Evolutionary conservation across 2,888 invertebrate species (phyloP).

Genomic region (Aphelenchoides bicaudatus): DNA sequence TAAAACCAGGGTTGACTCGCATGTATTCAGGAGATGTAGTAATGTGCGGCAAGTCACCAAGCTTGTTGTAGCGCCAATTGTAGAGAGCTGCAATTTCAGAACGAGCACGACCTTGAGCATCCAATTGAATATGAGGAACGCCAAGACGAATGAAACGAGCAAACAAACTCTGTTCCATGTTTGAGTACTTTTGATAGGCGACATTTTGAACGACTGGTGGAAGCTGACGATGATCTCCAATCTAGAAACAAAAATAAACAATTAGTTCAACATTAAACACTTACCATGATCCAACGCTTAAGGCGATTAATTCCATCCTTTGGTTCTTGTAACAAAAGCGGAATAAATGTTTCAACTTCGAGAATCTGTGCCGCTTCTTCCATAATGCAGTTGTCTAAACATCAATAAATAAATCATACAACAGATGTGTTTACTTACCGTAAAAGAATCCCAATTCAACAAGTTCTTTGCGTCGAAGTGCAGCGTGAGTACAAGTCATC

Average conservation of each 20-base stretch:
- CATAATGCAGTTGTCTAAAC: constrained; percentile 88
- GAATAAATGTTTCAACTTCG: constrained; percentile 99
- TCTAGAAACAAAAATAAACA: no score
- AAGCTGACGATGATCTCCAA: constrained; percentile 95
- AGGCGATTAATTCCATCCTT: constrained; percentile 89
- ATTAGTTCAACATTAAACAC: no score
- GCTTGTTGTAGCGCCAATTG: constrained; percentile 65
- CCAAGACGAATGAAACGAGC: constrained; percentile 90
- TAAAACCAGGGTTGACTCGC: constrained; percentile 85
- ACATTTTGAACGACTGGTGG: constrained; percentile 99
- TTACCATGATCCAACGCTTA: constrained; percentile 99
- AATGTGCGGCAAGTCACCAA: constrained; percentile 90
- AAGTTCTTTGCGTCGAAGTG: constrained; percentile 87
- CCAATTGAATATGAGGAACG: constrained; percentile 92
- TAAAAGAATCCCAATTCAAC: constrained; percentile 79
- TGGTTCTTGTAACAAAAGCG: constrained; percentile 90
- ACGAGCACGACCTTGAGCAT: constrained; percentile 92
- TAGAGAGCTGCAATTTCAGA: constrained; percentile 68
- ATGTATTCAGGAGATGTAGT: constrained; percentile 75
- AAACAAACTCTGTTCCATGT: constrained; percentile 98
- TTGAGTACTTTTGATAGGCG: constrained; percentile 99
- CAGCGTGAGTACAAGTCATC: constrained; percentile 99
- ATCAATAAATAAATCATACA: constrained; percentile 25
- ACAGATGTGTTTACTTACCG: constrained; percentile 70
- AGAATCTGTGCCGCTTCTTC: constrained; percentile 98